Evolutionary conservation across 2,888 invertebrate species (phyloP).

Genomic region (Diploptera punctata): DNA sequence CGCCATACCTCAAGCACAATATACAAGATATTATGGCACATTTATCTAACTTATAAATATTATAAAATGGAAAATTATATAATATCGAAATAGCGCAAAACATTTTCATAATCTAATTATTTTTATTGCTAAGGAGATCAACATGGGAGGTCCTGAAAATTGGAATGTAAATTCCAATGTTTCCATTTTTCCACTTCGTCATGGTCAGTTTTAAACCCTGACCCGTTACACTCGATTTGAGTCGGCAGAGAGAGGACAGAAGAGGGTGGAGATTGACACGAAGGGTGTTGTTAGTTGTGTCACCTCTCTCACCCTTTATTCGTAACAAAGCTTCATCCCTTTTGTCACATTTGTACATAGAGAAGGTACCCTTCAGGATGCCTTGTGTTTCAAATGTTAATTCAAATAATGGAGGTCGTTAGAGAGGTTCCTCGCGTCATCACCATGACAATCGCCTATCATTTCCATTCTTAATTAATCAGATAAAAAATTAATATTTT

Average conservation of each 20-base stretch:
- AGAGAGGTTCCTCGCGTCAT: not conserved
- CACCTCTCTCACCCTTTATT: not conserved
- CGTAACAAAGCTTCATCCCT: not conserved
- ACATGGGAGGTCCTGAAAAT: not conserved
- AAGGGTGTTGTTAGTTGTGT: not conserved
- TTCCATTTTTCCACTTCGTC: not conserved
- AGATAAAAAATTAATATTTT: no score
- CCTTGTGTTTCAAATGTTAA: not conserved
- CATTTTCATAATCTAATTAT: no score
- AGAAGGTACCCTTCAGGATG: not conserved
- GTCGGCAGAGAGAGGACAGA: not conserved
- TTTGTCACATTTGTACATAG: slow-evolving; percentile 6
- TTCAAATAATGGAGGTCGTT: not conserved
- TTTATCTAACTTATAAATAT: no score
- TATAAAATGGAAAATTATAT: no score
- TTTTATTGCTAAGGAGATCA: no score
- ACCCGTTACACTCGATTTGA: not conserved
- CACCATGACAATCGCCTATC: no score
- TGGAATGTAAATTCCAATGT: not conserved
- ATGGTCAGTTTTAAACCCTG: not conserved
- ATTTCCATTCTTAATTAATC: no score
- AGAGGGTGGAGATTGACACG: not conserved
- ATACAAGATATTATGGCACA: no score
- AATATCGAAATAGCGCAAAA: no score
- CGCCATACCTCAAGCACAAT: no score